Base-by-base conservation (phyloP, 2,888 invertebrate genomes). In the Eurytoma adleriae region DNA sequence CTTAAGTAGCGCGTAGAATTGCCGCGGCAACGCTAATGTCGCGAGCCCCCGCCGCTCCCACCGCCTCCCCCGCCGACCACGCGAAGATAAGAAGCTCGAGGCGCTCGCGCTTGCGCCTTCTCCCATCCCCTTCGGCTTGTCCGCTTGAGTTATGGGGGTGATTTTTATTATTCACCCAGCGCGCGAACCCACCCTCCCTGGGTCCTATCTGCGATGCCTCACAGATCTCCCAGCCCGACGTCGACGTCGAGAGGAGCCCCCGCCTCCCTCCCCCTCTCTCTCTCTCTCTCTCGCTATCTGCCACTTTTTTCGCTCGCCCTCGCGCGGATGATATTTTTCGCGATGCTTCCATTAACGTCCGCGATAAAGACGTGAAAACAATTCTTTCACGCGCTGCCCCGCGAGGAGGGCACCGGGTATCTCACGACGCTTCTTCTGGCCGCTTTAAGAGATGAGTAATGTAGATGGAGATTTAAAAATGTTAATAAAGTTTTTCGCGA, bases 11-110 rank as follows among this genome's bases (percentile, higher is more conserved):
- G 78, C 83, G 84, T 85, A 87, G 87, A 89, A 90, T 89, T 88
- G 88, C 88, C 87, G 85, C 85, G 86, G 87, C 86, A 88, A 87
- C 87, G 89, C 88, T 90, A 90, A 90, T 90, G 90, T 90, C 89
- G 88, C 89, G 88, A 87, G 87, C 88, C 86, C 86, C 78, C 83
- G 40, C 74, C 66, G 77, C 67, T 56, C 40, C n/a, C 70, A 27
- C 66, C 72, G 57, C 75, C 67, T 67, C 56, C 61, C 52, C 76
- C 80, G 80, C 79, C 83, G 80, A 76, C 79, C 75, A 83, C 84
- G 84, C 84, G 79, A 84, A 90, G 90, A 90, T 90, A 90, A 90
- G 90, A 89, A 90, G 88, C 88, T 87, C 86, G 86, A 82, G 84
- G 79, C 84, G 82, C 85, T 27, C 76, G 69, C 69, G 18, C 68